Evolutionary conservation across 1,140 invertebrate species (phyloP).

Genomic region (Dreissena rostriformis): DNA sequence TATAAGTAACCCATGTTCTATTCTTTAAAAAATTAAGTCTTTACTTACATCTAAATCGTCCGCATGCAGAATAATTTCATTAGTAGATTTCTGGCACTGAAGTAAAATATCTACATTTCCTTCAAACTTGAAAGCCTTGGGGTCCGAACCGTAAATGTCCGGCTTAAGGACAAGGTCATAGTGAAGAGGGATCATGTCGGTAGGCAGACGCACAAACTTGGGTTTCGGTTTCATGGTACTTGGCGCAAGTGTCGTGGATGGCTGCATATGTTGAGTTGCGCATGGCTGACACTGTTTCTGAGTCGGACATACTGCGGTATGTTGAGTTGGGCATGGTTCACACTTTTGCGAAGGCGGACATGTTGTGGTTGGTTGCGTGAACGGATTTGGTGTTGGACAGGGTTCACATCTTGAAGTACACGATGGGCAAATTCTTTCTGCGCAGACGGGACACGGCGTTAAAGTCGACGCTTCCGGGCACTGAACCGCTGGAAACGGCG

Average conservation of each 20-base stretch:
- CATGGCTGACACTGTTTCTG: neutral
- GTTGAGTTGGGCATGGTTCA: neutral
- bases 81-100: slow-evolving; percentile 82
- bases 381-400: neutral
- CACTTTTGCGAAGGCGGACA: neutral
- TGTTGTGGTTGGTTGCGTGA: neutral
- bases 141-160: slow-evolving; percentile 67
- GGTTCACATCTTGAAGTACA: neutral
- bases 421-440: neutral
- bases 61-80: slow-evolving; percentile 87
- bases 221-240: neutral
- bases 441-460: slow-evolving; percentile 6
- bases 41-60: slow-evolving; percentile 60
- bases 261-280: neutral
- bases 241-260: neutral
- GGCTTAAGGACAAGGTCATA: slow-evolving; percentile 75
- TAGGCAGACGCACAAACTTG: slow-evolving; percentile 67
- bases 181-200: slow-evolving; percentile 66
- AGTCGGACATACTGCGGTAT: neutral
- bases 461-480: neutral
- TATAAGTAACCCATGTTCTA: no score
- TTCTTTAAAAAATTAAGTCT: no score
- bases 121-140: slow-evolving; percentile 83
- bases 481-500: neutral
- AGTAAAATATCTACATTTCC: slow-evolving; percentile 88